Evolutionary conservation across 1,140 invertebrate genomes (phyloP).

Genomic region (Chironomus striatipennis): DNA sequence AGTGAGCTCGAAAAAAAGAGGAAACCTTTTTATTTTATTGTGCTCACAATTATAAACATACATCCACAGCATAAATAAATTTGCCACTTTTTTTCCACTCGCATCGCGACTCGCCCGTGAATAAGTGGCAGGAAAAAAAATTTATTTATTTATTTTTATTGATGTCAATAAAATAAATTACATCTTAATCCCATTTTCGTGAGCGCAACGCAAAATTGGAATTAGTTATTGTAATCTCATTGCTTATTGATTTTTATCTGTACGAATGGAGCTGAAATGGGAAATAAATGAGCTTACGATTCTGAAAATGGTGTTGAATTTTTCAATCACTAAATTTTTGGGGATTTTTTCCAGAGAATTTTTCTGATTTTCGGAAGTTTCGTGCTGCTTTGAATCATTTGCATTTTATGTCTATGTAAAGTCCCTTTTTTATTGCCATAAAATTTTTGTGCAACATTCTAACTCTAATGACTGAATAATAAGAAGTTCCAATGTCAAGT

Average conservation of each 20-base stretch:
- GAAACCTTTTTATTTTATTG: conserved; percentile 10
- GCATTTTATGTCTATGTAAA: too few species aligned
- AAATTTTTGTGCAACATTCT: too few species aligned
- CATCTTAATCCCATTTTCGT: conserved; percentile 22
- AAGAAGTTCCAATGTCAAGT: too few species aligned
- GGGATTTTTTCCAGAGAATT: too few species aligned
- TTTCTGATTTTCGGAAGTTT: too few species aligned
- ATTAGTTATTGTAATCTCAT: conserved; percentile 1
- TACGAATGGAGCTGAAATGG: too few species aligned
- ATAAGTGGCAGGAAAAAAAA: conserved; percentile 32
- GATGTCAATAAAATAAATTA: conserved; percentile 24
- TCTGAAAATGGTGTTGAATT: too few species aligned
- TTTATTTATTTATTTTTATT: conserved; percentile 36
- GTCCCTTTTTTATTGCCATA: too few species aligned
- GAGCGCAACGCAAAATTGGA: not conserved
- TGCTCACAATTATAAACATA: conserved; percentile 8
- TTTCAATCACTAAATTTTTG: too few species aligned
- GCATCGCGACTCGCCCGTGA: not conserved
- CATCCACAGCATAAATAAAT: not conserved
- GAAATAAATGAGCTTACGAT: too few species aligned
- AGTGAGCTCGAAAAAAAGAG: not conserved
- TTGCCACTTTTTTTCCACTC: not conserved
- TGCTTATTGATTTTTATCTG: not conserved
- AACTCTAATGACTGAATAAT: too few species aligned
- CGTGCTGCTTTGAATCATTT: too few species aligned